Evolutionary conservation across 1,140 invertebrate genomes (phyloP).

Genomic region (Proales similis): DNA sequence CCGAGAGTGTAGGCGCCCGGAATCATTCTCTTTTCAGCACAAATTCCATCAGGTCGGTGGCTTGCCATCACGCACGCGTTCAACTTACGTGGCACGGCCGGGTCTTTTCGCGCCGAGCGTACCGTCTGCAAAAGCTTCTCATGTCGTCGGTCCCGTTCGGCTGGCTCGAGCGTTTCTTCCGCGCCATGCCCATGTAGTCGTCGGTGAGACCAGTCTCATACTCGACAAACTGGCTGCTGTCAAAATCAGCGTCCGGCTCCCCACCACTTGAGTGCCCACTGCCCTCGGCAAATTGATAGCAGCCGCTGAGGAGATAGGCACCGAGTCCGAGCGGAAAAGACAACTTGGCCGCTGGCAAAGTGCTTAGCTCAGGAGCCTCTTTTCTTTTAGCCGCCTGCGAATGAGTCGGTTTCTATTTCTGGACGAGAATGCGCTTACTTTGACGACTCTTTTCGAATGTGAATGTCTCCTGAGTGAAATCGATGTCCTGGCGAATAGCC

Average conservation of each 20-base stretch:
- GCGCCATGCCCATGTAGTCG: slow-evolving; percentile 9
- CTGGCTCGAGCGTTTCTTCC: slow-evolving; percentile 10
- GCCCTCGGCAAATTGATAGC: slow-evolving; percentile 17
- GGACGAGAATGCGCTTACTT: slow-evolving; percentile 20
- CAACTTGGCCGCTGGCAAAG: slow-evolving; percentile 6
- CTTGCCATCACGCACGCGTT: not conserved
- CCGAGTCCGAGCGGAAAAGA: slow-evolving; percentile 29
- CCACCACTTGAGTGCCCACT: too few relatives aligned
- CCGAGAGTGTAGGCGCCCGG: slow-evolving; percentile 28
- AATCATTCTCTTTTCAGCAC: slow-evolving; percentile 25
- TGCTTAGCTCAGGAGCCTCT: slow-evolving; percentile 24
- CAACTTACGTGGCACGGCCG: slow-evolving; percentile 22
- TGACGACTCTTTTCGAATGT: not conserved
- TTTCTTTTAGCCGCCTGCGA: not conserved
- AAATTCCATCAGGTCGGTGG: not conserved
- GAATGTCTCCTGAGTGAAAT: slow-evolving; percentile 24
- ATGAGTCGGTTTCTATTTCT: not conserved
- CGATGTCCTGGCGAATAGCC: slow-evolving; percentile 11
- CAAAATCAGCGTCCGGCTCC: slow-evolving; percentile 6
- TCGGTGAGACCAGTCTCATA: not conserved
- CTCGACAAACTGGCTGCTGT: not conserved
- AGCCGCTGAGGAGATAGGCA: slow-evolving; percentile 12
- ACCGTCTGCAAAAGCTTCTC: slow-evolving; percentile 36
- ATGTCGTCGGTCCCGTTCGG: slow-evolving; percentile 5
- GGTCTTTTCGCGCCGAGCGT: not conserved